Base-by-base conservation (phyloP, 2,797 vertebrate genomes). In the Chelon auratus region DNA sequence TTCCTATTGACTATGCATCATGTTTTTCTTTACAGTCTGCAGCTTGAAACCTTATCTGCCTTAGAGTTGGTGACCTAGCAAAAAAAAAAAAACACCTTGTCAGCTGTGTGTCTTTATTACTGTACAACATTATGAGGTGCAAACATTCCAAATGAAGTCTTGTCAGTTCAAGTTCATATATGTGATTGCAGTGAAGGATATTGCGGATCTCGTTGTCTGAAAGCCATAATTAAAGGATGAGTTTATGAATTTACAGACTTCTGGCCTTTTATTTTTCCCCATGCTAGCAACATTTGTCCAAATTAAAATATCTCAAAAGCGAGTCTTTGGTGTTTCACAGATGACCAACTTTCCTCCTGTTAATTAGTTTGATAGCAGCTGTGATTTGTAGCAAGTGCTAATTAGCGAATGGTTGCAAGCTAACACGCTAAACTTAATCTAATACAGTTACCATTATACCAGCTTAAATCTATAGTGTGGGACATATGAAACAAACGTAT, bases 121-220 rank as follows among this genome's bases (percentile, higher is more conserved):
- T 77, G 63, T 70, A 68, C 45, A 36, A 51, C 60, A 58, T 12
- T 62, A 24, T 33, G 37, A 39, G 0, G 1, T 15, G 0, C 43
- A 47, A 62, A 82, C 72, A 81, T 87, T 85, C 58, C 65, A 14
- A 8, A 18, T 48, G 30, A 56, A 59, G 57, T 66, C 5, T n/a
- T 2, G 9, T 51, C 52, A 42, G 6, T 48, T 51, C 20, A 60
- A 53, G 39, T 55, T 61, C 4, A 48, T 40, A 33, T 58, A 24
- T 42, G 40, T 60, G 30, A 57, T 33, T 65, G 39, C 20, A 45
- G 17, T 59, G 1, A 59, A 20, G 33, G 12, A 20, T 3, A 24
- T 26, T 53, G 26, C 39, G 9, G 3, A 4, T 57, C 24, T 73
- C 13, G 51, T 30, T 65, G 45, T 78, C 9, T 15, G 3, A 55